Evolutionary conservation across 2,113 vertebrate species (phyloP).

Genomic region (Turnix velox): DNA sequence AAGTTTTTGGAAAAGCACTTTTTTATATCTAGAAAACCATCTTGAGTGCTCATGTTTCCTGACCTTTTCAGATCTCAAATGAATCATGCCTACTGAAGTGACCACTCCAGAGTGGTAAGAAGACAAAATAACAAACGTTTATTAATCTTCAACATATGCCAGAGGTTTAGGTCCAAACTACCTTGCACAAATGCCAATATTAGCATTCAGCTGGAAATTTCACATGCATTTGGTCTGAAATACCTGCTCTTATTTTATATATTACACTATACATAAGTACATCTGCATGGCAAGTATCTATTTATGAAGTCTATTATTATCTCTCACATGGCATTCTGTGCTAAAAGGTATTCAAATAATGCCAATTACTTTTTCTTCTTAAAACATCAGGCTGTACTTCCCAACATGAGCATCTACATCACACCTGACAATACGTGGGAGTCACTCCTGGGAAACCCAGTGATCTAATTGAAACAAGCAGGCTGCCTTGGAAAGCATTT

Average conservation of each 20-base stretch:
- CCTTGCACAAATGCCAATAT: background rate
- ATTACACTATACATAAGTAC: background rate
- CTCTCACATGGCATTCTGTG: background rate
- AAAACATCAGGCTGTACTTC: background rate
- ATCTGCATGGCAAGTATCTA: background rate
- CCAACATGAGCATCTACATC: background rate
- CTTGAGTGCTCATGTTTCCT: background rate
- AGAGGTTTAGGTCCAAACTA: background rate
- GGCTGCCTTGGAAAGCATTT: background rate
- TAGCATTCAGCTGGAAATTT: background rate
- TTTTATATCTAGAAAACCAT: background rate
- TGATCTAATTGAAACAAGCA: slow-evolving; percentile 12
- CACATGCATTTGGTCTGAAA: background rate
- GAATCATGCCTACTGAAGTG: background rate
- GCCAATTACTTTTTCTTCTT: background rate
- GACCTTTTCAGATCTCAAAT: background rate
- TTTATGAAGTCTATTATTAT: background rate
- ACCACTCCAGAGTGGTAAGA: background rate
- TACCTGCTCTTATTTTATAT: background rate
- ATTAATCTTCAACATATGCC: background rate
- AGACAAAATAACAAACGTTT: background rate
- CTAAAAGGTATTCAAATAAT: background rate
- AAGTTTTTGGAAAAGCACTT: background rate
- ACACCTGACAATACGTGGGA: background rate
- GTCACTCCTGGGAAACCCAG: background rate